Base-by-base conservation (phyloP, 2,888 invertebrate species). In the Chydorus sphaericus region DNA sequence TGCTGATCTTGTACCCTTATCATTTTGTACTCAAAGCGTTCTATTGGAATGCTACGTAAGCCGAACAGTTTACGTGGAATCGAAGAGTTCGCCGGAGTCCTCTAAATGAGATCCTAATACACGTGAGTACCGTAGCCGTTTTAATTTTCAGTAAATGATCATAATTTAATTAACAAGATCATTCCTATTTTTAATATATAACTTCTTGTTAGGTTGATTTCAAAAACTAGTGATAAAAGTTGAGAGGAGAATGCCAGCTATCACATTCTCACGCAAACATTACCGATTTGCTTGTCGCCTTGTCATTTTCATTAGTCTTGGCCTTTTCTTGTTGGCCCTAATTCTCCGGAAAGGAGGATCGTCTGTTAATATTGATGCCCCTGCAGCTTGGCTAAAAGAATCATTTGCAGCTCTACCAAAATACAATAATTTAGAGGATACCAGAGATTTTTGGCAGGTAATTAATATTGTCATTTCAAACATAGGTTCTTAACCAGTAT, bases 171-270 rank as follows among this genome's bases (percentile, higher is more conserved):
- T n/a, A n/a, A n/a, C n/a, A n/a, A n/a, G n/a, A n/a, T n/a, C n/a
- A n/a, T n/a, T n/a, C n/a, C n/a, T n/a, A n/a, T n/a, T n/a, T n/a
- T n/a, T n/a, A n/a, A n/a, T n/a, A n/a, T n/a, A n/a, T n/a, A n/a
- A n/a, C n/a, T n/a, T n/a, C n/a, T n/a, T n/a, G n/a, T n/a, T n/a
- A n/a, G n/a, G n/a, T n/a, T n/a, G n/a, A n/a, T n/a, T n/a, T n/a
- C n/a, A n/a, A n/a, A n/a, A n/a, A n/a, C n/a, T n/a, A n/a, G n/a
- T n/a, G n/a, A n/a, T n/a, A n/a, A n/a, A n/a, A n/a, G n/a, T n/a
- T n/a, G n/a, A n/a, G n/a, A n/a, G 28, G 44, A 44, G 26, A 44
- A 44, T 44, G 44, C 44, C 44, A 7, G 44, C 44, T 28, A 44
- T 44, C 44, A 44, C 44, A 44, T 44, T 44, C 28, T 44, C 44